These are phyloP conservation scores for Heliconius aoede DNA, from an alignment of 2,888 invertebrate species.

Conservation along the genomic window DNA sequence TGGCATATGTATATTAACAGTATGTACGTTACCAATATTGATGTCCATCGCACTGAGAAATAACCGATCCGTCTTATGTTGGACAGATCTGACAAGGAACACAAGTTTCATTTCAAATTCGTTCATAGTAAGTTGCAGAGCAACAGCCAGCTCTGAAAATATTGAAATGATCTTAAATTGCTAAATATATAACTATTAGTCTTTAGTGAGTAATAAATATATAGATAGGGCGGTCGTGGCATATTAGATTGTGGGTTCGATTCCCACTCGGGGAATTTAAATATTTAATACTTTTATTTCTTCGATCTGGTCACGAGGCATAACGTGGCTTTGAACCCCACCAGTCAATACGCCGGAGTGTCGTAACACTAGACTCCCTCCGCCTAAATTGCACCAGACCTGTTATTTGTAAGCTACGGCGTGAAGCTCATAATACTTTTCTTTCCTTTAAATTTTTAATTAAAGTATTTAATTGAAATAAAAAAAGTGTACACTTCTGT, in stretches of 20 bases:
- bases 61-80: not conserved
- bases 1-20: not conserved
- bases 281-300: not conserved
- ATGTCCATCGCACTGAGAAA: not conserved
- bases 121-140: not conserved
- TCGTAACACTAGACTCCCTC: too few species aligned
- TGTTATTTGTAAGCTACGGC: too few species aligned
- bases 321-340: too few species aligned
- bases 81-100: not conserved
- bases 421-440: not conserved
- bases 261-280: not conserved
- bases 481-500: not conserved
- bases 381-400: too few species aligned
- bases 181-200: not conserved
- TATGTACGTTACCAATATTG: not conserved
- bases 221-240: too few species aligned
- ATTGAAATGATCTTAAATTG: not conserved
- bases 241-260: not conserved
- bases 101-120: slow-evolving; percentile 9
- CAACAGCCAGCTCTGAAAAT: not conserved
- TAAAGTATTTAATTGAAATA: not conserved
- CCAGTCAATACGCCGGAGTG: too few species aligned
- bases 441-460: not conserved
- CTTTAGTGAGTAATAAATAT: too few species aligned
- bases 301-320: not conserved